Percentiles rank a stretch among this genome's conserved stretches.
These are phyloP conservation scores for Dynastes grantii DNA, from an alignment of 2,888 invertebrate species.

Conservation along the genomic window DNA sequence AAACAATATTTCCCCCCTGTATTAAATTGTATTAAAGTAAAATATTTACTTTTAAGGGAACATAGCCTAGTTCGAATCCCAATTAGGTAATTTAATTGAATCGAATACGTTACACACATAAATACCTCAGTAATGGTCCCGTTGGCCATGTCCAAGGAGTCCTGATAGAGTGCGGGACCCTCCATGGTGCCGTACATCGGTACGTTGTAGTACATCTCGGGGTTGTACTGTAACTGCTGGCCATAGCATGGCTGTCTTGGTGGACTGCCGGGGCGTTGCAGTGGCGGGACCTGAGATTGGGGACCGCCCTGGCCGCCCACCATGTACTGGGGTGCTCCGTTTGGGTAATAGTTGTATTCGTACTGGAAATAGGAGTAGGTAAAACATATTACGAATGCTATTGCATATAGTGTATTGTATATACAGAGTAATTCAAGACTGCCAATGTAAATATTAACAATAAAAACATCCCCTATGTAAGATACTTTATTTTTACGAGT, in stretches of 20 bases:
- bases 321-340: constrained; percentile 64
- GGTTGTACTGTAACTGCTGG: constrained; percentile 58
- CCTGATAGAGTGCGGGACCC: constrained; percentile 61
- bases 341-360: constrained; percentile 66
- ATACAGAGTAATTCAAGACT: no score
- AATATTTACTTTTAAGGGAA: no score
- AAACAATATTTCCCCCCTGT: no score
- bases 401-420: no score
- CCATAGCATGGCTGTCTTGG: constrained; percentile 61
- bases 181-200: constrained; percentile 65
- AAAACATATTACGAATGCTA: no score
- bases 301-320: constrained; percentile 62
- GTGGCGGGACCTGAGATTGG: constrained; percentile 57
- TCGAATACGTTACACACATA: constrained; percentile 1
- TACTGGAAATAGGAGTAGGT: constrained; percentile 60
- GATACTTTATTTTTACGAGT: no score
- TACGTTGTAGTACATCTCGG: constrained; percentile 64
- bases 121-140: constrained; percentile 64
- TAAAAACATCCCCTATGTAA: no score
- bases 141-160: constrained; percentile 63
- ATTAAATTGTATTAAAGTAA: no score
- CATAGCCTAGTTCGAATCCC: no score
- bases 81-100: no score
- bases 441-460: no score
- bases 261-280: constrained; percentile 62